Base-by-base conservation (phyloP, 2,888 invertebrate genomes). In the Philaethria dido region DNA sequence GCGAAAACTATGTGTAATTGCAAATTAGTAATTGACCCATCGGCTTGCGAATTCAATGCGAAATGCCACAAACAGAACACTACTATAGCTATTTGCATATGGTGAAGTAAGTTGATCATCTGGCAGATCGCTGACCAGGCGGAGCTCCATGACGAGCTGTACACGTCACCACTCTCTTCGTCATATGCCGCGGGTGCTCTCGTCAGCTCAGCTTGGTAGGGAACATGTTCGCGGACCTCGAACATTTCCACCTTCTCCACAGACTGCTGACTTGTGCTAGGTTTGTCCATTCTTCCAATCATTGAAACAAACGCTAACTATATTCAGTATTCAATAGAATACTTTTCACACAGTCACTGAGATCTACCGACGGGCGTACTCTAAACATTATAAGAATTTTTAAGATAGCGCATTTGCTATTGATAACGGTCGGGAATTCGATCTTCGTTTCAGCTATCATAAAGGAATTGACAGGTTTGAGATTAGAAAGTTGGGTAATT, bases 1-100 rank as follows among this genome's bases (percentile, higher is more conserved):
- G 92, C 91, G 70, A 93, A 88, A 64, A 91, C 83, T 13, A 93
- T 90, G 74, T 93, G 93, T 67, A 93, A 75, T 72, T 93, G 89
- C 69, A 92, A 75, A 72, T 91, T 92, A 64, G 81, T 89, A 74
- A 92, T 85, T 20, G 84, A 73, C 65, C 92, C 92, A 65, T 90
- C 86, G 0, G 89, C 82, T 13, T 80, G 80, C 0, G 86, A 83
- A 8, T 84, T 90, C 64, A 93, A 74, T 11, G 92, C 92, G 69
- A 91, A 90, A 69, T 86, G 83, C 92, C 92, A 93, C 54, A 92
- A 64, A 67, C 84, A 86, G 73, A 88, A 92, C 72, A 91, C 88
- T 6, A 93, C 89, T 62, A 93, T 88, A 1, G 92, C 91, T 1
- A 92, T 80, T 69, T 87, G 86, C 88, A 91, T 89, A 68, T 93